phyloP scores from a whole-genome alignment of 2,888 invertebrate species.

The Herminia tarsipennalis region DNA sequence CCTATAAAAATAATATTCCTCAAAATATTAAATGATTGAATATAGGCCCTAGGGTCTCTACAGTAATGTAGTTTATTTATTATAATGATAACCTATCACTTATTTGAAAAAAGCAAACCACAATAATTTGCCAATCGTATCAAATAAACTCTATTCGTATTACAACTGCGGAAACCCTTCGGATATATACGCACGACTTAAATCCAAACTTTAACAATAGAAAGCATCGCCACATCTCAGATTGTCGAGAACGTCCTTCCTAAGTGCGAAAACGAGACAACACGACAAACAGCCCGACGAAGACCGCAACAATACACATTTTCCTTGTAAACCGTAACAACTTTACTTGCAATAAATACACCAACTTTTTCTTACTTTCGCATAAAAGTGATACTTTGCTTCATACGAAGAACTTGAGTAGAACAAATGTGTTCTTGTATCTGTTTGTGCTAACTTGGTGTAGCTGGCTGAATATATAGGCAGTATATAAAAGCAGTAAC shows the following conservation, averaged over 20 bases:
- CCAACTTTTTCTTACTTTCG: slow-evolving; percentile 6
- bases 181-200: neutral
- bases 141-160: no score
- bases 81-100: no score
- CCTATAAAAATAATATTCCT: no score
- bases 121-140: no score
- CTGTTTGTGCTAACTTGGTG: slow-evolving; percentile 28
- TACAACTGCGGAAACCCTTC: neutral
- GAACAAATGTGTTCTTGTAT: slow-evolving; percentile 30
- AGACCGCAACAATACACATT: slow-evolving; percentile 6
- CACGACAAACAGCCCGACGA: slow-evolving; percentile 5
- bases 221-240: neutral
- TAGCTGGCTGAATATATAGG: no score
- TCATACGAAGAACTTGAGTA: slow-evolving; percentile 19
- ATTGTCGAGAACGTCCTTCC: neutral
- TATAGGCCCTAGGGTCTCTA: no score
- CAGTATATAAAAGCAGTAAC: slow-evolving; percentile 25
- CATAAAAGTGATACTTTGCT: slow-evolving; percentile 17
- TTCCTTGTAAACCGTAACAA: slow-evolving; percentile 9
- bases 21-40: no score
- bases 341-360: slow-evolving; percentile 10
- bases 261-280: slow-evolving; percentile 1
- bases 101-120: no score
- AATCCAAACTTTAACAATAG: slow-evolving; percentile 10
- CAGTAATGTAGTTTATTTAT: no score